Percentiles rank a stretch among this genome's conserved stretches.
Evolutionary conservation across 2,888 invertebrate genomes (phyloP).

Genomic region (Trissoscelio sp.): DNA sequence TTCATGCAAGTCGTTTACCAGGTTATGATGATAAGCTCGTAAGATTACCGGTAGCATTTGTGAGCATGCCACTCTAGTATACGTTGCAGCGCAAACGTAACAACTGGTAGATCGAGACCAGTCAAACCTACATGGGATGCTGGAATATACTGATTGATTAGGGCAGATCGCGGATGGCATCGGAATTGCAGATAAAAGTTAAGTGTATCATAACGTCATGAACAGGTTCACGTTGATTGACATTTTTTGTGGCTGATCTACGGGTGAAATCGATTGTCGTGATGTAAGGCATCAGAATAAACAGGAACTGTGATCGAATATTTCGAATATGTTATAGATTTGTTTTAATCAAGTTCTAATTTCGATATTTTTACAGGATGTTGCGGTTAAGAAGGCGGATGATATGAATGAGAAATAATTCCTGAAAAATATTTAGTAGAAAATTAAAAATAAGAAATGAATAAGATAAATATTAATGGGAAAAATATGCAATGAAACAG

Average conservation of each 20-base stretch:
- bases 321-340: no score
- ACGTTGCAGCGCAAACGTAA: slow-evolving; percentile 47
- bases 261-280: slow-evolving; percentile 58
- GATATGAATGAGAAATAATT: no score
- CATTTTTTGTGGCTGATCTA: slow-evolving; percentile 34
- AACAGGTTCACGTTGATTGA: slow-evolving; percentile 54
- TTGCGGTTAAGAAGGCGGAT: no score
- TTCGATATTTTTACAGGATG: no score
- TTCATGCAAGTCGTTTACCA: slow-evolving; percentile 50
- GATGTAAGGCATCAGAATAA: slow-evolving; percentile 32
- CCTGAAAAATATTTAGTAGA: no score
- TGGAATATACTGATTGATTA: slow-evolving; percentile 45
- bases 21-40: slow-evolving; percentile 47
- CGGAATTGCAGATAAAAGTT: slow-evolving; percentile 42
- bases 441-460: no score
- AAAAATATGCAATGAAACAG: no score
- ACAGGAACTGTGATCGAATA: slow-evolving; percentile 39
- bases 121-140: slow-evolving; percentile 51
- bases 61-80: not conserved
- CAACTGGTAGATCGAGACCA: slow-evolving; percentile 60
- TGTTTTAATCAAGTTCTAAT: no score
- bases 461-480: no score
- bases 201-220: slow-evolving; percentile 44
- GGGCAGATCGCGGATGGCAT: slow-evolving; percentile 47
- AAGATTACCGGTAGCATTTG: slow-evolving; percentile 13